Evolutionary conservation across 1,140 invertebrate species (phyloP).

Genomic region (Zaprionus taronus): DNA sequence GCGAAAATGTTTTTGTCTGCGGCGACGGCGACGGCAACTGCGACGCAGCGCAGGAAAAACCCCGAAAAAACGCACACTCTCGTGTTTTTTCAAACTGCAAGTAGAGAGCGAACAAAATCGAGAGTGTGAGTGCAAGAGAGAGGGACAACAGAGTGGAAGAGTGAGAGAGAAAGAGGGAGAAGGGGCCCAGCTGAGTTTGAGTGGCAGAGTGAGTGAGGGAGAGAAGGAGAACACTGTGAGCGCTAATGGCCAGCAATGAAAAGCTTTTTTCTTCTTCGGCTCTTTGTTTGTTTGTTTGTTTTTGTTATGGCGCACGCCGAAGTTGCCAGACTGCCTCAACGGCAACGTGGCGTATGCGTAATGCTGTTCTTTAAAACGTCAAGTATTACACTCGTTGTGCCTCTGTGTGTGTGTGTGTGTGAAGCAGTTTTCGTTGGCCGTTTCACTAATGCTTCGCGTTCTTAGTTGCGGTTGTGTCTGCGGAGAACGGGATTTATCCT

Average conservation of each 20-base stretch:
- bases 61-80: conserved; percentile 29
- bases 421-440: neutral
- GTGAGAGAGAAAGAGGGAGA: conserved; percentile 31
- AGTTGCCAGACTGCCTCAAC: conserved; percentile 72
- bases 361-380: conserved; percentile 59
- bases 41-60: conserved; percentile 43
- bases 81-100: conserved; percentile 41
- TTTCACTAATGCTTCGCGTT: conserved; percentile 35
- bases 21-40: conserved; percentile 4
- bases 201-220: conserved; percentile 21
- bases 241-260: conserved; percentile 62
- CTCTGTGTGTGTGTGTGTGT: neutral
- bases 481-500: conserved; percentile 22
- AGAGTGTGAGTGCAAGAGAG: conserved; percentile 13
- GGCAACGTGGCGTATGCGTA: conserved; percentile 75
- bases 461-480: conserved; percentile 36
- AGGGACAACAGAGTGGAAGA: conserved; percentile 26
- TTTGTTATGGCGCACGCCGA: conserved; percentile 51
- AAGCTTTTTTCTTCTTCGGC: conserved; percentile 53
- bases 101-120: conserved; percentile 7
- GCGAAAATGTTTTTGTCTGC: conserved; percentile 62
- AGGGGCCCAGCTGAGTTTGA: neutral
- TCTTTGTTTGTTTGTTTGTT: conserved; percentile 51
- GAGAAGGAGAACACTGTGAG: conserved; percentile 11
- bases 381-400: conserved; percentile 25